Percentiles rank a stretch among this genome's conserved stretches.
Conservation (phyloP, 2,888 invertebrate genomes). For the Drosophila atroscutellata region DNA sequence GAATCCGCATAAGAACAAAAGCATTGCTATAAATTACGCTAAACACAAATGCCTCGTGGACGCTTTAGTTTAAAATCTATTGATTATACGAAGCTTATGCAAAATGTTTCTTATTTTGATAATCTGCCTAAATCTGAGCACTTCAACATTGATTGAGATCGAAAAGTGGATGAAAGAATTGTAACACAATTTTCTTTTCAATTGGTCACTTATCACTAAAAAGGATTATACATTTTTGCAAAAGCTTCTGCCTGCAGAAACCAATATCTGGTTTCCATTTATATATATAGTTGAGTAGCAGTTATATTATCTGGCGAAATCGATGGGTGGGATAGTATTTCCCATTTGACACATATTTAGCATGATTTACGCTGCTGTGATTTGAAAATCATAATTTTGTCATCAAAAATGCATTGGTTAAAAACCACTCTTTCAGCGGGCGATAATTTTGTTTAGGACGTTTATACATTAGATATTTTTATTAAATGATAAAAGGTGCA, state of each 20-base stretch:
- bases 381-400: not conserved
- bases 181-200: not conserved
- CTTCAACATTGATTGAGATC: not conserved
- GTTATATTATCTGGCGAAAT: not conserved
- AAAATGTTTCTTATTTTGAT: not conserved
- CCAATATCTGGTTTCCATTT: not conserved
- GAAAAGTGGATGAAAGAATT: not conserved
- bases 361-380: not conserved
- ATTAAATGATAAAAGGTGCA: not conserved
- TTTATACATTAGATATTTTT: not conserved
- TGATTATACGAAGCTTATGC: not conserved
- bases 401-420: not conserved
- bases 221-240: not conserved
- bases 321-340: not conserved
- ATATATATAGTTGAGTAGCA: not conserved
- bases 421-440: not conserved
- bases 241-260: not conserved
- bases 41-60: not conserved
- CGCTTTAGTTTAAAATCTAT: not conserved
- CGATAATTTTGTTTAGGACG: not conserved
- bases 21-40: constrained; percentile 4
- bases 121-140: not conserved
- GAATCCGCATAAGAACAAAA: constrained; percentile 8
- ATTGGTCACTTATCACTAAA: not conserved
- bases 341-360: not conserved